Evolutionary conservation across 2,888 invertebrate species (phyloP).

Genomic region (Acanthoscelides obtectus): DNA sequence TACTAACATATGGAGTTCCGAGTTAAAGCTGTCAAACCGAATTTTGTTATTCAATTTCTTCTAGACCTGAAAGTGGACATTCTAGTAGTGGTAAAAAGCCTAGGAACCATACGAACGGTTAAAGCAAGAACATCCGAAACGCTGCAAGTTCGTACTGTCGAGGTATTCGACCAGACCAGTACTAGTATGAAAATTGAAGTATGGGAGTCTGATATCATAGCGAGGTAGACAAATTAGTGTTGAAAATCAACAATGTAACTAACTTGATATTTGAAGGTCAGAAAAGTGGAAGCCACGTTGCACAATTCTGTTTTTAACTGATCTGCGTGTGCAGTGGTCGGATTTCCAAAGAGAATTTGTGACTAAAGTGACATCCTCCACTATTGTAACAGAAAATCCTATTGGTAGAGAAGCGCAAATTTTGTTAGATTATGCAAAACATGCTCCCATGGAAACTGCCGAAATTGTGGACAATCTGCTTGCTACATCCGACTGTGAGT

Average conservation of each 20-base stretch:
- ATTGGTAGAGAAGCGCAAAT: conserved; percentile 57
- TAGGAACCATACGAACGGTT: conserved; percentile 59
- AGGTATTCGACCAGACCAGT: conserved; percentile 59
- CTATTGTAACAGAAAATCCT: conserved; percentile 72
- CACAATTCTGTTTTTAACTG: conserved; percentile 69
- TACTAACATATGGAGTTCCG: too few relatives aligned
- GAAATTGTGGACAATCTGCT: conserved; percentile 38
- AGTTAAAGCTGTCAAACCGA: too few relatives aligned
- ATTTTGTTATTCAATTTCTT: conserved; percentile 1
- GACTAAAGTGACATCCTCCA: conserved; percentile 50
- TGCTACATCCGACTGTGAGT: conserved; percentile 45
- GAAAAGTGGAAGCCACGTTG: conserved; percentile 62
- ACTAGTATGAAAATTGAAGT: conserved; percentile 58
- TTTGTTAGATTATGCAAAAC: conserved; percentile 52
- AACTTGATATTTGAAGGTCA: conserved; percentile 46
- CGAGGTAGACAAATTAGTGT: conserved; percentile 44
- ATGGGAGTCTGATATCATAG: conserved; percentile 69
- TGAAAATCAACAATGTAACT: too few relatives aligned
- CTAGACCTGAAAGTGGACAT: conserved; percentile 57
- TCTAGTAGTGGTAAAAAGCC: conserved; percentile 60
- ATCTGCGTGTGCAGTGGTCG: conserved; percentile 61
- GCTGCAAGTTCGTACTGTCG: conserved; percentile 59
- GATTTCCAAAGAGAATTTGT: conserved; percentile 51
- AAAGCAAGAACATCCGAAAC: conserved; percentile 58
- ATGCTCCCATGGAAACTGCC: conserved; percentile 40